Evolutionary conservation across 1,140 invertebrate genomes (phyloP), one percentile per base, ranked within the genome.

Genomic region (Luehdorfia chinensis): DNA sequence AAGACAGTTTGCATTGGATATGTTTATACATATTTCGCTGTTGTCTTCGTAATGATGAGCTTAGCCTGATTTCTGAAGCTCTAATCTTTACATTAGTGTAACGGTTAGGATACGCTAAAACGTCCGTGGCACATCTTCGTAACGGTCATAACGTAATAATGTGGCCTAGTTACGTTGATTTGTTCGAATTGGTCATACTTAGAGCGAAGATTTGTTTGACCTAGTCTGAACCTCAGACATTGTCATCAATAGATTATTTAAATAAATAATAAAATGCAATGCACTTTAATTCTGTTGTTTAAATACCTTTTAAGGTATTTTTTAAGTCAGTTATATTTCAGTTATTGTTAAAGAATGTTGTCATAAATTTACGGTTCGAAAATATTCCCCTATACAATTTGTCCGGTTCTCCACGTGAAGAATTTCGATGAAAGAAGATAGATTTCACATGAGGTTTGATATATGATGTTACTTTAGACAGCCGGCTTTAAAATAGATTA

Each of bases 141-240:
- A 33, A 50, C 55, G 61, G 59, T 64, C 60, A 59, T 75, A 69
- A 61, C 63, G 55, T 54, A 69, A 62, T 77, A 69, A 72, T 75
- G 63, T 78, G 76, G 49, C 70, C 76, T 63, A 76, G 55, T 78
- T 74, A 43, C 57, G 69, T 74, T 77, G 75, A 84, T 84, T 80
- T 69, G 73, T 53, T 72, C 66, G 77, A 84, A 84, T 84, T 80
- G 76, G 43, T 46, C 63, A 57, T 76, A 72, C 62, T 73, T 69
- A 71, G 37, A 50, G 54, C 61, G 50, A 64, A 65, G 62, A 75
- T 71, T 76, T 63, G 55, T 74, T 63, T 71, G 75, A 80, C 75
- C 76, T 69, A 75, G 59, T 73, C 62, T 64, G 59, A 58, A 68
- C 68, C 61, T 59, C 28, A 57, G 55, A 39, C 41, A 48, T n/a